Base-by-base conservation (phyloP, 2,888 invertebrate species). In the Caenorhabditis virilis region DNA sequence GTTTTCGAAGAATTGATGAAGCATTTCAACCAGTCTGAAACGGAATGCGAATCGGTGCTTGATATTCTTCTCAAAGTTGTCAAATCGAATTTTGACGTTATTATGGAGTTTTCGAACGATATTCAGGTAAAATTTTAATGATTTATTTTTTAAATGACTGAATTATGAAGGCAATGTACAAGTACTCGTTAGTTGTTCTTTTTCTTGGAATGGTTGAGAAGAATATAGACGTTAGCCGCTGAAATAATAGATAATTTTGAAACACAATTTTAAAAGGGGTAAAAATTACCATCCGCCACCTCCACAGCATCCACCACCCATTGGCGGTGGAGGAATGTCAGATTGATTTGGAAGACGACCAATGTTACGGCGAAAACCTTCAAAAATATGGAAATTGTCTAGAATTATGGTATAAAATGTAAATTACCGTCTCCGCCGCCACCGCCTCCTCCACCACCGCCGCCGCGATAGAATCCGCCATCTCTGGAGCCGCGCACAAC, bases 241-340 rank as follows among this genome's bases (percentile, higher is more conserved):
- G 27, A 22, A 54, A 60, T 30, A 41, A 38, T n/a, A 27, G 39
- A 22, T 2, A 25, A 39, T n/a, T n/a, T n/a, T n/a, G n/a, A 26
- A 47, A 30, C 33, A 13, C 16, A 43, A 13, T 30, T 15, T 43
- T 13, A 7, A 41, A 26, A 41, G 13, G 9, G 13, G 42, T 54
- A 59, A 41, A 38, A 25, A 16, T 51, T 42, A 48, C 38, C 65
- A 69, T 23, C 69, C 62, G 20, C 69, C 69, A 20, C 69, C 69
- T 5, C 69, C 69, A 54, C 69, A 69, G 43, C 69, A 69, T 53
- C 69, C 69, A 20, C 69, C 69, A 36, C 69, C 43, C 69, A 69
- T 69, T 45, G 69, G 69, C 43, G 69, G 69, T 26, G 69, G 69
- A 1, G 69, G 62, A 23, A 66, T 45, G 41, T 60, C 62, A 0